Evolutionary conservation across 2,113 vertebrate species (phyloP), one percentile per base, ranked within the genome.

Genomic region (Ranitomeya variabilis): DNA sequence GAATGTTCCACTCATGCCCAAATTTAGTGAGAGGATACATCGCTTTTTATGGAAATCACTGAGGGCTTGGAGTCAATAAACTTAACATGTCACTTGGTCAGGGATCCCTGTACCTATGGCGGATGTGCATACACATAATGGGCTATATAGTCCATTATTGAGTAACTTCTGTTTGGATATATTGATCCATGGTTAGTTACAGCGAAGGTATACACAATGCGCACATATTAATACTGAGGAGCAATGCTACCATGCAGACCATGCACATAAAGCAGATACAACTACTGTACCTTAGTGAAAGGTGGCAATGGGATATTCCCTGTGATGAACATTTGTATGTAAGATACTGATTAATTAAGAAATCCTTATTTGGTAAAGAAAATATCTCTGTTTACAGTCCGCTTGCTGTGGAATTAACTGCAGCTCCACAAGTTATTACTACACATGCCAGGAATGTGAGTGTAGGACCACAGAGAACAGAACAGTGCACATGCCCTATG

Each of bases 1-100:
- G 93, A 87, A 94, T 95, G 90, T 94, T 95, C 92, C 96, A 91
- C 92, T 96, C 91, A 90, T 91, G 95, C 90, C 96, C 96, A 90
- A 96, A 93, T 91, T 96, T 95, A 0, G 95, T 95, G 91, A 95
- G 95, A 89, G 87, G 74, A 84, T 69, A 79, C 87, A 78, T 78
- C 21, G 74, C 87, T 89, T 89, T 89, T 89, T 89, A 89, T 85
- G 82, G 82, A 85, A 89, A 89, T 89, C 87, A 74, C 60, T 13
- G 23, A 85, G 73, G 82, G 14, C 45, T 84, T 66, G 51, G n/a
- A 89, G 76, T 69, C 51, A 79, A 59, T 31, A 85, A 89, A 85
- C 87, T 52, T 57, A 66, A 51, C 60, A 74, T 83, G 79, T 59
- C 19, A 62, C 57, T 59, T 10, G 81, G 57, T 26, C 37, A 87